A percentile compares a stretch with the other conserved stretches of the same genome.
These are phyloP conservation scores for Mimas tiliae DNA, from an alignment of 2,888 invertebrate species.

Conservation along the genomic window DNA sequence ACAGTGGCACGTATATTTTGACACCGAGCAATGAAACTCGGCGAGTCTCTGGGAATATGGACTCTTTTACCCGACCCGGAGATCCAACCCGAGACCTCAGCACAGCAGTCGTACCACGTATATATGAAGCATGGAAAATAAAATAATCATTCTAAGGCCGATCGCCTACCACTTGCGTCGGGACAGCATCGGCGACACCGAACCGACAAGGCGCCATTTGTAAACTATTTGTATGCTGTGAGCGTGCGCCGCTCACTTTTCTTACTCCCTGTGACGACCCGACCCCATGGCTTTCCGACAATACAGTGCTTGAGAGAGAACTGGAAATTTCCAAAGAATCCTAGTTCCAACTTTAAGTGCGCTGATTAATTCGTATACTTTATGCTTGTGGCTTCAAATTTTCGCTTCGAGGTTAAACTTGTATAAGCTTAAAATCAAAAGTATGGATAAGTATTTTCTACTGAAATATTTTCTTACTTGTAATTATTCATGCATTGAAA, in stretches of 20 bases:
- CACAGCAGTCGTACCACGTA: too few species aligned
- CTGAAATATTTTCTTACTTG: too few species aligned
- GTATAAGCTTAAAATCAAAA: background rate
- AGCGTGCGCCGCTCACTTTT: slow-evolving; percentile 75
- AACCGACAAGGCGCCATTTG: slow-evolving; percentile 75
- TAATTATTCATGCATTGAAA: too few species aligned
- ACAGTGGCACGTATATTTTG: too few species aligned
- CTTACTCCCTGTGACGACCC: slow-evolving; percentile 75
- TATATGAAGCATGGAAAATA: too few species aligned
- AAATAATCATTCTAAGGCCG: slow-evolving; percentile 19
- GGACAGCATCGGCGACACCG: slow-evolving; percentile 44
- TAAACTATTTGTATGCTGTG: slow-evolving; percentile 85
- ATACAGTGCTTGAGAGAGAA: slow-evolving; percentile 18
- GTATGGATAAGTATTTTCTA: background rate
- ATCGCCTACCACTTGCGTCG: slow-evolving; percentile 27
- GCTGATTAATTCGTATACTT: slow-evolving; percentile 11
- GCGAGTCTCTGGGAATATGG: too few species aligned
- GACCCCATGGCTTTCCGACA: slow-evolving; percentile 17
- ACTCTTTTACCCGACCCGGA: too few species aligned
- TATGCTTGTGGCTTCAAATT: background rate
- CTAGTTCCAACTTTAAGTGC: background rate
- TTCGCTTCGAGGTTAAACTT: background rate
- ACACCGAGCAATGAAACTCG: too few species aligned
- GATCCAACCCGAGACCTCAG: too few species aligned
- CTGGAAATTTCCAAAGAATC: slow-evolving; percentile 10